phyloP scores from a whole-genome alignment of 2,888 invertebrate species.

The Gortyna flavago region DNA sequence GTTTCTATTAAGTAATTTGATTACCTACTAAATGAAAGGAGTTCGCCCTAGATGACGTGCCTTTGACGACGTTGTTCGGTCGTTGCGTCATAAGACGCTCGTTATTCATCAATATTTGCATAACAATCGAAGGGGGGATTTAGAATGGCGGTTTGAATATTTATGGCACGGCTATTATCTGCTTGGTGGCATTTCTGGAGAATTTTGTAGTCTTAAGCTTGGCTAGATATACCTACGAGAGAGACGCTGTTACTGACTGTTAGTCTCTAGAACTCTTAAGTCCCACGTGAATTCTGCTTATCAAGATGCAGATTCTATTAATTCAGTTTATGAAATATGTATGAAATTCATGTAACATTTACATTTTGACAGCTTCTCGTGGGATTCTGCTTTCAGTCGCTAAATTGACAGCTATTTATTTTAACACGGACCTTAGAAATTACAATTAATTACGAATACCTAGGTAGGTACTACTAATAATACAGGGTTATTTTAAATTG shows the following conservation, averaged over 20 bases:
- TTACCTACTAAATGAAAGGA: slow-evolving; percentile 36
- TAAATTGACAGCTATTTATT: not conserved
- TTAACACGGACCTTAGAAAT: too few relatives aligned
- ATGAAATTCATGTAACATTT: slow-evolving; percentile 41
- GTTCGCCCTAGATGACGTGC: slow-evolving; percentile 8
- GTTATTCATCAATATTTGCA: slow-evolving; percentile 54
- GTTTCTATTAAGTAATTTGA: slow-evolving; percentile 25
- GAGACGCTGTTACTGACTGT: not conserved
- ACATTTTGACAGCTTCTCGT: slow-evolving; percentile 32
- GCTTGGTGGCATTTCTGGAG: slow-evolving; percentile 28
- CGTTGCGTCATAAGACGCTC: slow-evolving; percentile 37
- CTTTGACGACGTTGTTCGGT: slow-evolving; percentile 16
- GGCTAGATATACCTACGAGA: not conserved
- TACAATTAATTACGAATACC: not conserved
- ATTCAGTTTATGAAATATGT: slow-evolving; percentile 39
- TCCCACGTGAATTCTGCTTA: slow-evolving; percentile 15
- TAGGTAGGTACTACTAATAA: not conserved
- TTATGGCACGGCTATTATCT: slow-evolving; percentile 42
- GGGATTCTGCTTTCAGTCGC: not conserved
- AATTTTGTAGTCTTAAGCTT: not conserved
- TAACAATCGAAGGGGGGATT: slow-evolving; percentile 50
- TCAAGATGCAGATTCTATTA: slow-evolving; percentile 31
- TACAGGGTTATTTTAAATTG: not conserved
- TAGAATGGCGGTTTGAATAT: slow-evolving; percentile 48
- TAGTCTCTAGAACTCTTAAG: not conserved